Evolutionary conservation across 2,888 invertebrate genomes (phyloP).

Genomic region (Drosophila flavopinicola): DNA sequence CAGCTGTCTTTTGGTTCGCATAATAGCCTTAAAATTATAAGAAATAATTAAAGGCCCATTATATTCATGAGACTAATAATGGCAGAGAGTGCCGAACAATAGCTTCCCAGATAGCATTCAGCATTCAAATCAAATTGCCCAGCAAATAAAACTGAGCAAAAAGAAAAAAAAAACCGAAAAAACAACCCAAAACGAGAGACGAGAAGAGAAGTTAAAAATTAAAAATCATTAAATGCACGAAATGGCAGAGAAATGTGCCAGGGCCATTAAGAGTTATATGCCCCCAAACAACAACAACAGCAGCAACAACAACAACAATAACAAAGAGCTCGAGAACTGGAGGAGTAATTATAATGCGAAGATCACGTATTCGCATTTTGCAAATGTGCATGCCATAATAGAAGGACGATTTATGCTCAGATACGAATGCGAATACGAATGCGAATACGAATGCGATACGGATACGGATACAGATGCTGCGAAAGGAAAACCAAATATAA

Average conservation of each 20-base stretch:
- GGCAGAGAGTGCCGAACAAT: constrained; percentile 20
- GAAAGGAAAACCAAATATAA: constrained; percentile 27
- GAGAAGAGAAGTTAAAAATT: constrained; percentile 37
- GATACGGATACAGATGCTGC: constrained; percentile 19
- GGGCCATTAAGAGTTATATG: constrained; percentile 73
- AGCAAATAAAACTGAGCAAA: constrained; percentile 61
- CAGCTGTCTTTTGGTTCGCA: constrained; percentile 54
- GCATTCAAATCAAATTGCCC: constrained; percentile 75
- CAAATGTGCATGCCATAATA: constrained; percentile 71
- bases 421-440: too few relatives aligned
- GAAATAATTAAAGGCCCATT: constrained; percentile 71
- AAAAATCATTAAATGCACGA: constrained; percentile 76
- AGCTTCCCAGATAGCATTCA: constrained; percentile 38
- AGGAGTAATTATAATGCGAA: constrained; percentile 75
- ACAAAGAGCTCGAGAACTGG: constrained; percentile 18
- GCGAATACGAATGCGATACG: too few relatives aligned
- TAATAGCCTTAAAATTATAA: constrained; percentile 55
- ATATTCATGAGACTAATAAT: constrained; percentile 60
- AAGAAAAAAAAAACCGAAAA: constrained; percentile 45
- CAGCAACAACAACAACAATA: constrained; percentile 3
- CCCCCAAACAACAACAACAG: constrained; percentile 30
- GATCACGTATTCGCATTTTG: constrained; percentile 78
- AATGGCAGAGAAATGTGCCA: constrained; percentile 79
- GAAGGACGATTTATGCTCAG: constrained; percentile 74
- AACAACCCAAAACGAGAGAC: constrained; percentile 22